Evolutionary conservation across 2,113 vertebrate genomes (phyloP).

Genomic region (Isichthys henryi): DNA sequence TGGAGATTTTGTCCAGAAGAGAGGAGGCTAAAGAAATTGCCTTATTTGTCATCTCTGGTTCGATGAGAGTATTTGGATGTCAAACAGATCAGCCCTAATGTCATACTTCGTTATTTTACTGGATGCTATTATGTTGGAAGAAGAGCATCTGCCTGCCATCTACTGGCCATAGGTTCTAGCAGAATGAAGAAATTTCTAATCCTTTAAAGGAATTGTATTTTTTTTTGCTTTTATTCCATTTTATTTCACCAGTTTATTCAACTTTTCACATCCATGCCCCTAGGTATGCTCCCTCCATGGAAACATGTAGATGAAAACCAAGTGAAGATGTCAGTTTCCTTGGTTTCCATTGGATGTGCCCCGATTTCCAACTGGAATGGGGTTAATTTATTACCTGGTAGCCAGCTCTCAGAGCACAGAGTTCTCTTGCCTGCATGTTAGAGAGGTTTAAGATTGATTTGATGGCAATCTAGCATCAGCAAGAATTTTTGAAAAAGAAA

Average conservation of each 20-base stretch:
- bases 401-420: background rate
- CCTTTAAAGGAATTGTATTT: background rate
- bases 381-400: conserved; percentile 1
- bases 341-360: background rate
- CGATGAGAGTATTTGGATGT: background rate
- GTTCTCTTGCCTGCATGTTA: background rate
- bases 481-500: background rate
- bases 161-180: background rate
- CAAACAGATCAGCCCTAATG: background rate
- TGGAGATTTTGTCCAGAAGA: background rate
- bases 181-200: background rate
- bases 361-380: background rate
- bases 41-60: background rate
- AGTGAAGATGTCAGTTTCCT: background rate
- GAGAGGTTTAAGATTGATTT: background rate
- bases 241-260: background rate
- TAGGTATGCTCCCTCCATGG: background rate
- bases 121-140: background rate
- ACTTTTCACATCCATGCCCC: background rate
- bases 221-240: background rate
- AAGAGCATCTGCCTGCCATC: background rate
- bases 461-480: background rate
- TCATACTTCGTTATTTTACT: background rate
- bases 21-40: background rate
- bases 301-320: background rate